Evolutionary conservation across 2,113 vertebrate species (phyloP).

Genomic region (Regulus satrapa): DNA sequence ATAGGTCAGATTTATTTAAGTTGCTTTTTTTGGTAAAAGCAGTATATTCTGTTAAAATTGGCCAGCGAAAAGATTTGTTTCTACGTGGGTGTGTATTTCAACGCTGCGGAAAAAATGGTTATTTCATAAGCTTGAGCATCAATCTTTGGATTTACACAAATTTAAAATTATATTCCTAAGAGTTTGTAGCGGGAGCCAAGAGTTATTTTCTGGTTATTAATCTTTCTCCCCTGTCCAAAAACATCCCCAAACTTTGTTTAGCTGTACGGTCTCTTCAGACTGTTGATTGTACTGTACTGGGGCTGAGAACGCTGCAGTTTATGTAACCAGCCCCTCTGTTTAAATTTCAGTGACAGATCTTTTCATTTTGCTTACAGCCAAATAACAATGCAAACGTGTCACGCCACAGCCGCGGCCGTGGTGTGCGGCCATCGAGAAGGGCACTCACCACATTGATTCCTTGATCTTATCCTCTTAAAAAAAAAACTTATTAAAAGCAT

Average conservation of each 20-base stretch:
- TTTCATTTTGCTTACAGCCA: slow-evolving; percentile 74
- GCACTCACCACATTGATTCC: slow-evolving; percentile 12
- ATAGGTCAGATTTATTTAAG: slow-evolving; percentile 34
- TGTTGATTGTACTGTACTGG: slow-evolving; percentile 39
- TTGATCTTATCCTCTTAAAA: slow-evolving; percentile 49
- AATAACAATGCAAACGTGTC: slow-evolving; percentile 65
- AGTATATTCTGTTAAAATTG: not conserved
- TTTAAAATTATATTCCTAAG: slow-evolving; percentile 52
- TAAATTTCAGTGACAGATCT: slow-evolving; percentile 69
- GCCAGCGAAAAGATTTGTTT: slow-evolving; percentile 24
- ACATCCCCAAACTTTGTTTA: slow-evolving; percentile 64
- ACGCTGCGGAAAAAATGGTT: not conserved
- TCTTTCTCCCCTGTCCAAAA: slow-evolving; percentile 56
- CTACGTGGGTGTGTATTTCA: slow-evolving; percentile 24
- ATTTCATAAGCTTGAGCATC: slow-evolving; percentile 44
- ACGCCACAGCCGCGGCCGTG: not conserved
- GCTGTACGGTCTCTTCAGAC: slow-evolving; percentile 37
- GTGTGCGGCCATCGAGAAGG: slow-evolving; percentile 47
- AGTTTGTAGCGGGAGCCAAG: slow-evolving; percentile 52
- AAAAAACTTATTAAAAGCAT: slow-evolving; percentile 62
- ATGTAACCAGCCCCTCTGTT: slow-evolving; percentile 65
- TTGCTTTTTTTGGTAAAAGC: slow-evolving; percentile 16
- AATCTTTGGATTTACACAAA: slow-evolving; percentile 47
- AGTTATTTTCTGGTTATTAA: slow-evolving; percentile 71
- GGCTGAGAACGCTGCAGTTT: slow-evolving; percentile 67